These are phyloP conservation scores for Hypercompe scribonia DNA, from an alignment of 2,888 invertebrate species.

Conservation along the genomic window DNA sequence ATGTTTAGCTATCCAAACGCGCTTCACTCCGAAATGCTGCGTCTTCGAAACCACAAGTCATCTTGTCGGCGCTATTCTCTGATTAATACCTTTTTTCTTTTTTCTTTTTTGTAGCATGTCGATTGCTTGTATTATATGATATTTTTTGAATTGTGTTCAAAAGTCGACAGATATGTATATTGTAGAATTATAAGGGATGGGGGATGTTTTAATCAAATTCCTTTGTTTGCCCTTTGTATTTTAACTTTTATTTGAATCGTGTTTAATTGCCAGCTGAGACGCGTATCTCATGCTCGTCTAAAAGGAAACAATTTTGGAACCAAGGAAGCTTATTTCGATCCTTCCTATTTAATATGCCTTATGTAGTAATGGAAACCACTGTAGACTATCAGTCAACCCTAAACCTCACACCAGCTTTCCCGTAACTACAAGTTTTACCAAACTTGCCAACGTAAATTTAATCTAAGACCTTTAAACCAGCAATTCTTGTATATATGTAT, in stretches of 20 bases:
- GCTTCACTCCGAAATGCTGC: neutral
- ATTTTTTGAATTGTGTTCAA: conserved; percentile 26
- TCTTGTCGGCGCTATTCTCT: conserved; percentile 74
- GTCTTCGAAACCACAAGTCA: conserved; percentile 73
- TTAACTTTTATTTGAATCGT: neutral
- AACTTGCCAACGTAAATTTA: too few relatives aligned
- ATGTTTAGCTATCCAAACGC: conserved; percentile 25
- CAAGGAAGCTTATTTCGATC: too few relatives aligned
- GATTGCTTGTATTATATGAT: conserved; percentile 52
- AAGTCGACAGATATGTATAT: conserved; percentile 16
- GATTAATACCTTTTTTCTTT: conserved; percentile 73
- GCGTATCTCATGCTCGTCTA: too few relatives aligned
- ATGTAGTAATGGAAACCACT: too few relatives aligned
- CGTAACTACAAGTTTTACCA: too few relatives aligned
- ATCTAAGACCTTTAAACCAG: too few relatives aligned
- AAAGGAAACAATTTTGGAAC: too few relatives aligned
- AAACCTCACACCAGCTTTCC: too few relatives aligned
- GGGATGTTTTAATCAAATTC: conserved; percentile 27
- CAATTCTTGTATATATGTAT: too few relatives aligned
- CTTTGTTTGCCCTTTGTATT: neutral
- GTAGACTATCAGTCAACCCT: too few relatives aligned
- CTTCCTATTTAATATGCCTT: too few relatives aligned
- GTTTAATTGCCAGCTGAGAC: too few relatives aligned
- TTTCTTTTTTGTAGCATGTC: conserved; percentile 46
- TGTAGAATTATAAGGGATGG: conserved; percentile 15